These are phyloP conservation scores for Dione vanillae DNA, from an alignment of 2,888 invertebrate genomes.

Conservation along the genomic window DNA sequence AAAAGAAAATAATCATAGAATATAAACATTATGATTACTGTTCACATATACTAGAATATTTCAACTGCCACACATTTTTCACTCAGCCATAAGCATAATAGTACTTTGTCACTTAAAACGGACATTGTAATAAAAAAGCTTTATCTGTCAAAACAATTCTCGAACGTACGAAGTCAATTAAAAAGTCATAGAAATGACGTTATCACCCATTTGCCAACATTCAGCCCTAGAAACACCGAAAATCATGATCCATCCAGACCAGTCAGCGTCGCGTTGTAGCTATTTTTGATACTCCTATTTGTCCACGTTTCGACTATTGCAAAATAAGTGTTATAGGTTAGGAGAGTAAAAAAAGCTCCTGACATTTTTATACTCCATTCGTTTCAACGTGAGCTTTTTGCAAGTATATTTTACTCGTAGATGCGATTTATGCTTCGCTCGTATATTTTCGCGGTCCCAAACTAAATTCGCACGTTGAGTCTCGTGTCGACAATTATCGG, in stretches of 20 bases:
- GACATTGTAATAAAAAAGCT: neutral
- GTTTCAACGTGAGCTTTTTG: conserved; percentile 34
- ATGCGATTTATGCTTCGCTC: conserved; percentile 34
- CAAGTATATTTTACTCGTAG: conserved; percentile 29
- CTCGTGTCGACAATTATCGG: conserved; percentile 37
- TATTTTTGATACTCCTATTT: conserved; percentile 30
- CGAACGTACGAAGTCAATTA: conserved; percentile 20
- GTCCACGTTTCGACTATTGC: conserved; percentile 35
- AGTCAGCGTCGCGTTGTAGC: neutral
- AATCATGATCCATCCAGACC: neutral
- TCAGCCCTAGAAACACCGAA: neutral
- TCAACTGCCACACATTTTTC: neutral
- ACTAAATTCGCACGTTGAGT: conserved; percentile 37
- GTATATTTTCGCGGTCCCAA: conserved; percentile 32
- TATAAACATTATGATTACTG: too few relatives aligned
- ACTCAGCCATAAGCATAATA: neutral
- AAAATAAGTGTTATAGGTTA: conserved; percentile 44
- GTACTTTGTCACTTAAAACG: neutral
- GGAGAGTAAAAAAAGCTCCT: conserved; percentile 32
- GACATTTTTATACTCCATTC: conserved; percentile 42
- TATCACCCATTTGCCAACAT: conserved; percentile 27
- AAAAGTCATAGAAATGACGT: conserved; percentile 20
- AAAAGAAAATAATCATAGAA: too few relatives aligned
- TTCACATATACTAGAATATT: neutral
- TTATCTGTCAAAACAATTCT: neutral